phyloP scores from a whole-genome alignment of 2,797 vertebrate genomes.

The Clarias platycephalus region DNA sequence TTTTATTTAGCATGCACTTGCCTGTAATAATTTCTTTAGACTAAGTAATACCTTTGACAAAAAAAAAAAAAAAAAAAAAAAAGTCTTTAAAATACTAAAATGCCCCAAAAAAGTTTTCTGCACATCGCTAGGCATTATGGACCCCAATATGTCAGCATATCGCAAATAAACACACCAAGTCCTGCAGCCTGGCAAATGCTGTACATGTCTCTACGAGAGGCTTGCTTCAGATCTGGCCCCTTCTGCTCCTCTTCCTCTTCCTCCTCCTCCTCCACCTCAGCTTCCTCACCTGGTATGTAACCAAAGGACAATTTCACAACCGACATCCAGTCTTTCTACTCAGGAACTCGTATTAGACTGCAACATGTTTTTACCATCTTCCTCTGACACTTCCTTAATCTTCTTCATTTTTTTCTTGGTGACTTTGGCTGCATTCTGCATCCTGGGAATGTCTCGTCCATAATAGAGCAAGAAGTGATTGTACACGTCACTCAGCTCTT shows the following conservation, averaged over 20 bases:
- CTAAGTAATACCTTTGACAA: not conserved
- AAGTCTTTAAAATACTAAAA: not conserved
- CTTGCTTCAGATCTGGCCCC: conserved; percentile 95
- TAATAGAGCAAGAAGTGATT: conserved; percentile 98
- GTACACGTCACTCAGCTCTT: conserved; percentile 95
- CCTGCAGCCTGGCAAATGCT: conserved; percentile 95
- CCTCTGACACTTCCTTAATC: conserved; percentile 88
- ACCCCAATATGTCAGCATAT: not conserved
- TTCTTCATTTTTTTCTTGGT: conserved; percentile 90
- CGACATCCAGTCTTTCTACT: not conserved
- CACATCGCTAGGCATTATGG: not conserved
- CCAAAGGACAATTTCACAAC: not conserved
- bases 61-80: not conserved
- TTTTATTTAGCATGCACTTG: not conserved
- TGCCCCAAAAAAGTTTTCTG: not conserved
- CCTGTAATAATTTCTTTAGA: not conserved
- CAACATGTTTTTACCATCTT: conserved; percentile 70
- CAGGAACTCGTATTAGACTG: not conserved
- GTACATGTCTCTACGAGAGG: conserved; percentile 97
- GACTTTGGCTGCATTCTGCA: conserved; percentile 93
- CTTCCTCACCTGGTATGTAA: conserved; percentile 75
- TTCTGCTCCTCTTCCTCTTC: conserved; percentile 90
- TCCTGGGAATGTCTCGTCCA: conserved; percentile 96
- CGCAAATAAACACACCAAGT: conserved; percentile 77
- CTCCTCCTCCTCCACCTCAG: conserved; percentile 75